Base-by-base conservation (phyloP, 2,888 invertebrate species). In the Heliconius erato region DNA sequence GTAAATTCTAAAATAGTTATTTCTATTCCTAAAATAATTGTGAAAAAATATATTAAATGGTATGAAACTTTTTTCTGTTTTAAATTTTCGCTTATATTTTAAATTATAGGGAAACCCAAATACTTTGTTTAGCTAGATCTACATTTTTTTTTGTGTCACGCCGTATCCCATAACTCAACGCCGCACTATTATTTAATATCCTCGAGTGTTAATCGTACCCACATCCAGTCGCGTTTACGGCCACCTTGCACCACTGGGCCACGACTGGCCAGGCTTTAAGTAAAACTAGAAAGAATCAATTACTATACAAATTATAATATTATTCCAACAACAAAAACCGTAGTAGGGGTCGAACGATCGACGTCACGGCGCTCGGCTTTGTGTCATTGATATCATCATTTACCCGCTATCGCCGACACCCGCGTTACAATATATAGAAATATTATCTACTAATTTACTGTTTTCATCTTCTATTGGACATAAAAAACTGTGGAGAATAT, bases 331-430 rank as follows among this genome's bases (percentile, higher is more conserved):
- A 19, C 12, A 19, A n/a, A 14, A 59, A 77, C 23, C 32, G 26
- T 86, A 76, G 87, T 88, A 86, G 79, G 83, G 83, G 82, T 86
- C 84, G 87, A 86, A 40, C 86, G 82, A 84, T 85, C 84, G 82
- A 84, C 81, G 40, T 85, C 82, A 80, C 84, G 85, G 82, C 83
- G 85, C 67, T 74, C 86, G 85, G 84, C 86, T 87, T 85, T 87
- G 85, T 86, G 84, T 80, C 84, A 76, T 83, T 86, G 88, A 88
- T 85, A 88, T 89, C 88, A 89, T 89, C 89, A 89, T 89, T 89
- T 88, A 89, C 86, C 82, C 82, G 77, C 82, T 85, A 78, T 68
- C 65, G 67, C 49, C 23, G 44, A 84, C 84, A 85, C 80, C 84
- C 78, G 76, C 74, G 65, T 69, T 82, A 74, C 80, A 72, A 74